A percentile compares a stretch with the other conserved stretches of the same genome.
These are phyloP conservation scores for Hermaeophaga mercurialis DNA, from an alignment of 2,888 invertebrate genomes.

Conservation along the genomic window DNA sequence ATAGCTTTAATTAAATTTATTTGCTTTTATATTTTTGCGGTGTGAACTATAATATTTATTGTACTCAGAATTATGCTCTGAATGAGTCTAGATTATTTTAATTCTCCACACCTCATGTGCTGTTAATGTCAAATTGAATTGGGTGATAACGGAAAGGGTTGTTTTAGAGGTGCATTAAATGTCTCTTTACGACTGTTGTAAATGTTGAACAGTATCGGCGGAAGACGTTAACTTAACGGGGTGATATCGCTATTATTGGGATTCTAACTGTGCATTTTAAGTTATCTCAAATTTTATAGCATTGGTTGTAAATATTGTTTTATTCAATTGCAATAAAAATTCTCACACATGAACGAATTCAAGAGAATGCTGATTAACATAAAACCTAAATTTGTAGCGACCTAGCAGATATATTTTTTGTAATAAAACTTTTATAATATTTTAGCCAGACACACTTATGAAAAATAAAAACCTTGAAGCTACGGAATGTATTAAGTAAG, in stretches of 20 bases:
- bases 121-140: slow-evolving; percentile 21
- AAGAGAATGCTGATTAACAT: too few species aligned
- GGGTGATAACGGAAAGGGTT: slow-evolving; percentile 18
- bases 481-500: too few species aligned
- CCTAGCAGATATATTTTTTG: too few species aligned
- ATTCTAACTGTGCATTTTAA: not conserved
- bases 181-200: slow-evolving; percentile 6
- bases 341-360: too few species aligned
- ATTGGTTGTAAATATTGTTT: not conserved
- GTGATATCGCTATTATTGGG: not conserved
- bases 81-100: slow-evolving; percentile 16
- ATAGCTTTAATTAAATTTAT: too few species aligned
- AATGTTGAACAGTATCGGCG: slow-evolving; percentile 13
- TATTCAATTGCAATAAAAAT: not conserved
- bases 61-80: too few species aligned
- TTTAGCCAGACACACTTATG: too few species aligned
- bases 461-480: too few species aligned
- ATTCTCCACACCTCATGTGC: slow-evolving; percentile 20
- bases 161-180: slow-evolving; percentile 13
- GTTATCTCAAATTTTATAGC: not conserved
- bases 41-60: too few species aligned
- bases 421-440: too few species aligned
- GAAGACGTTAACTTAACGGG: not conserved
- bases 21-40: too few species aligned
- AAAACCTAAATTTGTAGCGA: too few species aligned